phyloP scores from a whole-genome alignment of 92 coral and sea anemone genomes.

The Epizoanthus stellaris region DNA sequence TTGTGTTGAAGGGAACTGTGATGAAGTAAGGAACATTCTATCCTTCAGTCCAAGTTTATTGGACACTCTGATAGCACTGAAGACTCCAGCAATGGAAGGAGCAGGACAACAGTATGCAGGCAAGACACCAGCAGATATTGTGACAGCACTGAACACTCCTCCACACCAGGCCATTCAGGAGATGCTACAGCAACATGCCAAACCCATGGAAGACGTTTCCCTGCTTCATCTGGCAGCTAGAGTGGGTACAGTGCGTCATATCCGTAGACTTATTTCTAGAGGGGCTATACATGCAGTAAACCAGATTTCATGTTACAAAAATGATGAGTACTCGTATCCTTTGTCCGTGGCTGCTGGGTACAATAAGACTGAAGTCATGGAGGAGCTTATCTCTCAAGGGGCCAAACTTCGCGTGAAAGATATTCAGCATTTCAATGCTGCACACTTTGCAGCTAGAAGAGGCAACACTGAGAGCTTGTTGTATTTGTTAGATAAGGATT shows the following conservation, averaged over 20 bases:
- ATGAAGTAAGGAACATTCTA: not conserved
- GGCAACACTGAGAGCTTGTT: slow-evolving; percentile 12
- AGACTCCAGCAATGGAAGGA: slow-evolving; percentile 1
- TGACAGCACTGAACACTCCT: too few species aligned
- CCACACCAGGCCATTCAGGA: too few species aligned
- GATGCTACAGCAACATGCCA: too few species aligned
- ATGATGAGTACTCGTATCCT: too few species aligned
- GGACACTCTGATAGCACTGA: not conserved
- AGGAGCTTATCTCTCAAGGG: slow-evolving; percentile 11
- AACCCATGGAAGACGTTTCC: too few species aligned
- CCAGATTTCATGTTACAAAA: too few species aligned
- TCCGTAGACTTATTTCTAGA: too few species aligned
- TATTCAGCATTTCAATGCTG: slow-evolving; percentile 6
- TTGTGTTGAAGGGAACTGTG: slow-evolving; percentile 12
- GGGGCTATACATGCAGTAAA: too few species aligned
- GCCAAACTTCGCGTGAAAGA: slow-evolving; percentile 9
- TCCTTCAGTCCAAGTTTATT: slow-evolving; percentile 3
- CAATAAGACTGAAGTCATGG: not conserved
- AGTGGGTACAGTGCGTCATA: too few species aligned
- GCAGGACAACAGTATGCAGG: not conserved
- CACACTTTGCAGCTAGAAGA: slow-evolving; percentile 29
- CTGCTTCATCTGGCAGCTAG: too few species aligned
- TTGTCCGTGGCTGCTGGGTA: too few species aligned
- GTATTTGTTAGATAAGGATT: slow-evolving; percentile 10
- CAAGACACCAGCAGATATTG: not conserved